phyloP scores from a whole-genome alignment of 2,888 invertebrate species.

The Sarcophaga caerulescens region DNA sequence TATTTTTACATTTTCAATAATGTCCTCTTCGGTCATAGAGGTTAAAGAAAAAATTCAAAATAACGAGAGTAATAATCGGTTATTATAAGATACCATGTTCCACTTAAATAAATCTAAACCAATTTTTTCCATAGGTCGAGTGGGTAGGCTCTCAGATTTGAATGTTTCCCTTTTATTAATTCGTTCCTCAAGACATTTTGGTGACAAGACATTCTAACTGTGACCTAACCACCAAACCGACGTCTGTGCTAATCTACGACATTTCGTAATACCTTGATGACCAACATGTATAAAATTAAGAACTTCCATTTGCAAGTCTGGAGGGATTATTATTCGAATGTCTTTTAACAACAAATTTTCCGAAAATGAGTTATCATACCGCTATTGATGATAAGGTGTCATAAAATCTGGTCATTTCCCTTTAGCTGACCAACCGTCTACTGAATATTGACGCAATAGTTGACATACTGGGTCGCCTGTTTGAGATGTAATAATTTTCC shows the following conservation, averaged over 20 bases:
- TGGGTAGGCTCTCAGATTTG: slow-evolving; percentile 13
- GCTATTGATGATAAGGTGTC: slow-evolving; percentile 43
- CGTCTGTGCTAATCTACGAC: slow-evolving; percentile 47
- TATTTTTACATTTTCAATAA: slow-evolving; percentile 23
- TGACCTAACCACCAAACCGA: slow-evolving; percentile 52
- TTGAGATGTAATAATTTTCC: slow-evolving; percentile 24
- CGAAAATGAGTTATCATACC: slow-evolving; percentile 44
- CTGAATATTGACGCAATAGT: slow-evolving; percentile 12
- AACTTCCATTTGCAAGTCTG: slow-evolving; percentile 30
- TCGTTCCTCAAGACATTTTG: slow-evolving; percentile 38
- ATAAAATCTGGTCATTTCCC: slow-evolving; percentile 47
- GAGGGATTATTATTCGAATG: too few relatives aligned
- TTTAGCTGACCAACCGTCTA: slow-evolving; percentile 41
- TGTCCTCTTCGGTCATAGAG: slow-evolving; percentile 24
- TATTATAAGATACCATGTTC: slow-evolving; percentile 48
- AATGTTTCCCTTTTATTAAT: slow-evolving; percentile 19
- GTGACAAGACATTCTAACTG: slow-evolving; percentile 36
- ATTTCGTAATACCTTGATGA: slow-evolving; percentile 47
- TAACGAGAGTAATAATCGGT: slow-evolving; percentile 50
- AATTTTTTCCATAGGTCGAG: slow-evolving; percentile 48
- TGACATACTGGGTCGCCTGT: slow-evolving; percentile 23
- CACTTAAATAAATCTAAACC: slow-evolving; percentile 48
- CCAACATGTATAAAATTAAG: slow-evolving; percentile 23
- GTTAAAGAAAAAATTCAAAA: slow-evolving; percentile 29
- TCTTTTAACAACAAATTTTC: too few relatives aligned